phyloP scores from a whole-genome alignment of 2,113 vertebrate species.

The Ammodramus savannarum region DNA sequence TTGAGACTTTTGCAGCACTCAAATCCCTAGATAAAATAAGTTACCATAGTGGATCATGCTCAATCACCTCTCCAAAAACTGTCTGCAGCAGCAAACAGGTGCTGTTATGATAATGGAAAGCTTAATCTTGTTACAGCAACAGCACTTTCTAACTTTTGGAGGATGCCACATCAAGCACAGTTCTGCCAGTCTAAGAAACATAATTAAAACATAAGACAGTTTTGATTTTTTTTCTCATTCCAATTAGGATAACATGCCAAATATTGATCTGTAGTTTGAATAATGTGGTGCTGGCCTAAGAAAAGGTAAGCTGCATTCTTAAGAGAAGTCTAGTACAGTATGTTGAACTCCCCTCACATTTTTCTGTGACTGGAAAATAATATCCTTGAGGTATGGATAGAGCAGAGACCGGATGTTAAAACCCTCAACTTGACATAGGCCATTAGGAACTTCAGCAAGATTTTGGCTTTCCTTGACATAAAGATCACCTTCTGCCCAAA shows the following conservation, averaged over 20 bases:
- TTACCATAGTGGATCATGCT: background rate
- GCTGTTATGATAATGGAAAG: background rate
- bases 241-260: background rate
- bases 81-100: rapidly evolving
- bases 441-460: background rate
- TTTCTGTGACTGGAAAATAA: background rate
- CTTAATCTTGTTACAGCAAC: background rate
- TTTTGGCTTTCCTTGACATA: conserved; percentile 15
- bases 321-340: background rate
- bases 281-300: background rate
- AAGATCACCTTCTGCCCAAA: conserved; percentile 8
- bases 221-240: background rate
- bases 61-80: background rate
- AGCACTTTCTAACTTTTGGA: background rate
- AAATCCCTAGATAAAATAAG: background rate
- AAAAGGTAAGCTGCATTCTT: background rate
- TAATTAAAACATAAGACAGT: background rate
- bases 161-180: background rate
- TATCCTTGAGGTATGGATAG: background rate
- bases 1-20: background rate
- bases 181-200: background rate
- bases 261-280: background rate
- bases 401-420: background rate
- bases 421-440: background rate
- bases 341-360: background rate